Evolutionary conservation across 2,113 vertebrate species (phyloP).

Genomic region (Pachycephala philippinensis): DNA sequence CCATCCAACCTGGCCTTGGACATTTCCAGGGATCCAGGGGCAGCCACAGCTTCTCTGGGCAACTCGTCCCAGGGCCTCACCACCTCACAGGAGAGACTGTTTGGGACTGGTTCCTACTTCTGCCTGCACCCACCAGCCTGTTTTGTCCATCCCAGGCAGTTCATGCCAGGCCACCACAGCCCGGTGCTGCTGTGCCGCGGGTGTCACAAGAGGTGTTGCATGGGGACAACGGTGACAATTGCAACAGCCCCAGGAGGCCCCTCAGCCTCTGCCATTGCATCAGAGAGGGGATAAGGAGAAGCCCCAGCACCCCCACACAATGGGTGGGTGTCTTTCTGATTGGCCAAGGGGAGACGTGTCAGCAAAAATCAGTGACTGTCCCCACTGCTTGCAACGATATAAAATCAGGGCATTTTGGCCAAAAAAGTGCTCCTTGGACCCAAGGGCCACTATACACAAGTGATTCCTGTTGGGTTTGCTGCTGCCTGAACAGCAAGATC

Average conservation of each 20-base stretch:
- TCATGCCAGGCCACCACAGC: too few species aligned
- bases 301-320: not conserved
- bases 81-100: not conserved
- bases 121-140: not conserved
- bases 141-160: too few species aligned
- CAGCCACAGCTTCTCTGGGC: not conserved
- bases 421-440: not conserved
- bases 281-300: not conserved
- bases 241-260: not conserved
- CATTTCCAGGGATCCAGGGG: not conserved
- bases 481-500: not conserved
- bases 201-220: too few species aligned
- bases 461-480: not conserved
- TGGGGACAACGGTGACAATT: not conserved
- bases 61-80: not conserved
- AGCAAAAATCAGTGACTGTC: not conserved
- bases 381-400: not conserved
- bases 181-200: too few species aligned
- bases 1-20: accelerated
- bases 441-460: accelerated
- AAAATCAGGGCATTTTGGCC: not conserved
- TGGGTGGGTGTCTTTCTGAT: not conserved
- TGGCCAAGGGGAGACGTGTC: not conserved
- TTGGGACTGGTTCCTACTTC: not conserved
- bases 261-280: not conserved